Evolutionary conservation across 2,888 invertebrate species (phyloP).

Genomic region (Strigamia maritima): DNA sequence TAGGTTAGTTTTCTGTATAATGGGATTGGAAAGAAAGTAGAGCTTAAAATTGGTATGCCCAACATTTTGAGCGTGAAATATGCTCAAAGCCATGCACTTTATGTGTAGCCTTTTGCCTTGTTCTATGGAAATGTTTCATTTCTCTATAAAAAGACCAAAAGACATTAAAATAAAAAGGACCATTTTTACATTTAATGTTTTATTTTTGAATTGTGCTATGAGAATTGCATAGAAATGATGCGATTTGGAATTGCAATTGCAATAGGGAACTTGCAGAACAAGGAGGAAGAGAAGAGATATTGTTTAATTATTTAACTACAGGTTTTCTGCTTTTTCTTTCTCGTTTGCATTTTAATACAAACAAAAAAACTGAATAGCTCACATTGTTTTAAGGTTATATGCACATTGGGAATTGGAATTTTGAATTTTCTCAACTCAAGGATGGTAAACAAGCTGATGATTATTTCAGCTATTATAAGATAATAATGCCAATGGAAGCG

Average conservation of each 20-base stretch:
- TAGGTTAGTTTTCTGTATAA: constrained; percentile 4
- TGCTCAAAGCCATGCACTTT: constrained; percentile 4
- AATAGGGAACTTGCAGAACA: too few species aligned
- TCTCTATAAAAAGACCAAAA: neutral
- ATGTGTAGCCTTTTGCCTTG: neutral
- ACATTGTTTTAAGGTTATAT: too few species aligned
- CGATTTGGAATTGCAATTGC: neutral
- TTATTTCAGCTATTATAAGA: too few species aligned
- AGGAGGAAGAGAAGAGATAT: neutral
- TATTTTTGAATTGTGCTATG: neutral
- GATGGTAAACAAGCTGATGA: too few species aligned
- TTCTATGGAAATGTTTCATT: neutral
- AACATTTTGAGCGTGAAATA: neutral
- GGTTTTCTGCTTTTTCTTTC: too few species aligned
- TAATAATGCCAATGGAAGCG: too few species aligned
- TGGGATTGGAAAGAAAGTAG: constrained; percentile 1
- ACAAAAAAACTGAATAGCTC: too few species aligned
- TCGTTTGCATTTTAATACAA: too few species aligned
- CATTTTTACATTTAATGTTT: neutral
- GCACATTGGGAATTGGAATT: too few species aligned
- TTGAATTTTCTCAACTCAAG: too few species aligned
- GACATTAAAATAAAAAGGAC: neutral
- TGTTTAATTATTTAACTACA: neutral
- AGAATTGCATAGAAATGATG: neutral
- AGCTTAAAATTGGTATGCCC: neutral